phyloP scores from a whole-genome alignment of 1,140 invertebrate species.

The Caligus rogercresseyi region DNA sequence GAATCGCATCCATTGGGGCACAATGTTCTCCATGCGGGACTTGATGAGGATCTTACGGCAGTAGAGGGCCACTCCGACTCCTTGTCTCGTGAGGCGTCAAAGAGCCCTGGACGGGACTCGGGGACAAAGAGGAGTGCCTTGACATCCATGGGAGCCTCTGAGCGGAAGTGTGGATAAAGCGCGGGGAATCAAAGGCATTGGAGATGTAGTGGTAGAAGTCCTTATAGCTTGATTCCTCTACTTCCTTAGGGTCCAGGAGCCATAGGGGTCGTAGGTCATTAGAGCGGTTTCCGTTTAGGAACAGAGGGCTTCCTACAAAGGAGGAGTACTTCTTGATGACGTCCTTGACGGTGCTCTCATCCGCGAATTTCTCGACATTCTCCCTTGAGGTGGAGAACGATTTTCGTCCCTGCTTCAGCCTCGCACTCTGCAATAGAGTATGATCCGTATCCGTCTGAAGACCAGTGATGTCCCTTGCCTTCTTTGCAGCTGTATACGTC shows the following conservation, averaged over 20 bases:
- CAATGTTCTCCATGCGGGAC: constrained; percentile 65
- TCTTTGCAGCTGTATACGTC: constrained; percentile 61
- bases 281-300: constrained; percentile 63
- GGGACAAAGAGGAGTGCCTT: constrained; percentile 80
- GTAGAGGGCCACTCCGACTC: constrained; percentile 64
- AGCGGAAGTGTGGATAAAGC: constrained; percentile 64
- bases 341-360: constrained; percentile 34
- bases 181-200: constrained; percentile 61
- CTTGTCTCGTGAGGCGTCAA: constrained; percentile 70
- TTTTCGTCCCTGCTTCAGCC: constrained; percentile 74
- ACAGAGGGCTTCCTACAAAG: constrained; percentile 82
- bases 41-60: constrained; percentile 75
- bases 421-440: constrained; percentile 75
- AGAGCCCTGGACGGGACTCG: constrained; percentile 53
- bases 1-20: constrained; percentile 87
- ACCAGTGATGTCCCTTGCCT: constrained; percentile 58
- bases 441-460: constrained; percentile 63
- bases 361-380: constrained; percentile 66
- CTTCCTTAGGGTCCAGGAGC: constrained; percentile 69
- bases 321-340: constrained; percentile 93
- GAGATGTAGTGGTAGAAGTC: constrained; percentile 79
- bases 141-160: constrained; percentile 79
- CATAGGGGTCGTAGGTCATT: constrained; percentile 74
- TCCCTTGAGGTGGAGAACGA: constrained; percentile 68
- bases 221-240: constrained; percentile 63